These are phyloP conservation scores for Pantherophis alleghaniensis DNA, from an alignment of 2,797 vertebrate species.

Conservation along the genomic window DNA sequence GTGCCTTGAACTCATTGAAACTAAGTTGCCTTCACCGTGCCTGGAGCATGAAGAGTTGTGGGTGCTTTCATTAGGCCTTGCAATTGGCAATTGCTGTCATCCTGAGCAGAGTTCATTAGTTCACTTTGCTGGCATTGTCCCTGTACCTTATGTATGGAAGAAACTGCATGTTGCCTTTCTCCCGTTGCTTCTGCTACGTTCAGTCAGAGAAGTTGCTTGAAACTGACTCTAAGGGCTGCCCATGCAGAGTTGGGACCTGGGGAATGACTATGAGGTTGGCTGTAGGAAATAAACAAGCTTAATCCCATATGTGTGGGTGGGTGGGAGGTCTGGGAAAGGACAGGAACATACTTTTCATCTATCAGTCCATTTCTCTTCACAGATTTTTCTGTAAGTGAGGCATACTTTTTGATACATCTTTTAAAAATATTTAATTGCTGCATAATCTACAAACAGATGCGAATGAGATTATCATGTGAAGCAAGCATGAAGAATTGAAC, in stretches of 20 bases:
- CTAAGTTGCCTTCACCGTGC: not conserved
- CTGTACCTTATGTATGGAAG: not conserved
- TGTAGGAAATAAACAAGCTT: not conserved
- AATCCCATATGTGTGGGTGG: not conserved
- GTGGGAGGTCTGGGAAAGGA: not conserved
- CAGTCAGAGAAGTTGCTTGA: not conserved
- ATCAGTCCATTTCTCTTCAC: not conserved
- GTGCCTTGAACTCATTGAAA: not conserved
- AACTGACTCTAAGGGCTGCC: not conserved
- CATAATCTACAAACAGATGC: not conserved
- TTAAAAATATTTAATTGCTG: not conserved
- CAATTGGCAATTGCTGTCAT: not conserved
- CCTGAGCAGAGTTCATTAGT: not conserved
- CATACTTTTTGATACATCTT: not conserved
- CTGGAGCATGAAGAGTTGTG: not conserved
- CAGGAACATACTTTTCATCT: not conserved
- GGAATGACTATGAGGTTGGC: not conserved
- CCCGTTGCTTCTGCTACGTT: not conserved
- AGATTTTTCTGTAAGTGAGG: not conserved
- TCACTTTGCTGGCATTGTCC: not conserved
- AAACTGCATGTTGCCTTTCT: not conserved
- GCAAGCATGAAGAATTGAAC: not conserved
- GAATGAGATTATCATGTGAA: not conserved
- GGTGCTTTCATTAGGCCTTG: not conserved
- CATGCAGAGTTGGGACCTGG: not conserved